These are phyloP conservation scores for Syritta pipiens DNA, from an alignment of 2,888 invertebrate genomes.

Conservation along the genomic window DNA sequence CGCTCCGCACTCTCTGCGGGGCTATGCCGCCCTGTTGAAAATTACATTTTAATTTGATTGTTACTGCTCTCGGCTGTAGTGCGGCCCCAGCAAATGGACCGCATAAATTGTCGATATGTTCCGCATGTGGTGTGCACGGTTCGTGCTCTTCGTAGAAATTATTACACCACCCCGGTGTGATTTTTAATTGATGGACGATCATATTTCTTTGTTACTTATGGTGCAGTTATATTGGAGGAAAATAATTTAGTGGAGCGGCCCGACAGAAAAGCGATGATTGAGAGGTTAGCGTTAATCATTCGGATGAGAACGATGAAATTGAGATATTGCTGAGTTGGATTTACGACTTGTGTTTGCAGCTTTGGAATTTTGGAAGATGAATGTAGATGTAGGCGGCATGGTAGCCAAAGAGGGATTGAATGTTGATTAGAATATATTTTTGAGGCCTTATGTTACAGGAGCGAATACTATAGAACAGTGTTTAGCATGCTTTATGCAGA, in stretches of 20 bases:
- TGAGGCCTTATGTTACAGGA: too few species aligned
- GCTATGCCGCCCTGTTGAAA: slow-evolving; percentile 47
- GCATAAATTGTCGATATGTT: slow-evolving; percentile 61
- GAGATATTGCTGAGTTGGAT: slow-evolving; percentile 52
- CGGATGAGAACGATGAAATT: slow-evolving; percentile 41
- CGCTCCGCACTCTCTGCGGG: slow-evolving; percentile 36
- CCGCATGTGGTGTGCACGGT: slow-evolving; percentile 52
- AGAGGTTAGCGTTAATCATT: slow-evolving; percentile 51
- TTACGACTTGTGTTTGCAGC: slow-evolving; percentile 9
- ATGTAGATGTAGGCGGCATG: not conserved
- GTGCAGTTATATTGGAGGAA: slow-evolving; percentile 31
- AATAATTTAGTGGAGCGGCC: slow-evolving; percentile 44
- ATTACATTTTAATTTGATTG: slow-evolving; percentile 67
- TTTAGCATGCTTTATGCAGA: too few species aligned
- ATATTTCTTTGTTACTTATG: slow-evolving; percentile 64
- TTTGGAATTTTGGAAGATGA: not conserved
- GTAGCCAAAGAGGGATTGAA: not conserved
- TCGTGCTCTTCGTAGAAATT: slow-evolving; percentile 49
- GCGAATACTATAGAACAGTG: too few species aligned
- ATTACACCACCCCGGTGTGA: slow-evolving; percentile 59
- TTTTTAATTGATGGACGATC: slow-evolving; percentile 65
- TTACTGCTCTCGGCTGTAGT: slow-evolving; percentile 45
- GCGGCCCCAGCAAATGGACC: slow-evolving; percentile 31
- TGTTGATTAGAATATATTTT: not conserved
- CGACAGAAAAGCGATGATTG: slow-evolving; percentile 50